A percentile compares a stretch with the other conserved stretches of the same genome.
phyloP scores from a whole-genome alignment of 2,113 vertebrate genomes.

The Cyanoramphus novaezelandiae region DNA sequence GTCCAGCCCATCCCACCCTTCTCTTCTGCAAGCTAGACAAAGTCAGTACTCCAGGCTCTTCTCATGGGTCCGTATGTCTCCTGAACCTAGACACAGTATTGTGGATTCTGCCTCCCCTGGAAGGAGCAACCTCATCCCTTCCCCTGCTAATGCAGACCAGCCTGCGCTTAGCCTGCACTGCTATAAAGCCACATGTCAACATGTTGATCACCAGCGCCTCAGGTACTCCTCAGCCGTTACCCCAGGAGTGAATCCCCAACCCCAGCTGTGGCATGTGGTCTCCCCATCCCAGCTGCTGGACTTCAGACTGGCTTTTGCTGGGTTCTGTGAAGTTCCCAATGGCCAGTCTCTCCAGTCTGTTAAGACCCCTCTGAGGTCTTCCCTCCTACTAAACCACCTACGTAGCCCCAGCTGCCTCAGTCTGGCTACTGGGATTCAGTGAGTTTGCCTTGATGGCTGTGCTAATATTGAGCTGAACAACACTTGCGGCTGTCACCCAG shows the following conservation, averaged over 20 bases:
- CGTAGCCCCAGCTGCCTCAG: not conserved
- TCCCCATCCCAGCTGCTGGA: not conserved
- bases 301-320: not conserved
- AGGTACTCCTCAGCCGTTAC: not conserved
- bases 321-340: not conserved
- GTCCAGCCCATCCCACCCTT: not conserved
- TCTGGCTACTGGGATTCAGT: not conserved
- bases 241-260: not conserved
- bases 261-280: not conserved
- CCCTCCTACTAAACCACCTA: not conserved
- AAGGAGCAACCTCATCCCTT: not conserved
- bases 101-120: not conserved
- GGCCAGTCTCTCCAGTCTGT: not conserved
- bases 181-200: not conserved
- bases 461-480: not conserved
- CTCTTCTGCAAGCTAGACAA: not conserved
- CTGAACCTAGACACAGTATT: fast-evolving
- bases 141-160: not conserved
- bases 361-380: not conserved
- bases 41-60: not conserved
- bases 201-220: not conserved
- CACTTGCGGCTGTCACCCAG: too few relatives aligned
- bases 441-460: not conserved
- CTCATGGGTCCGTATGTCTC: not conserved
- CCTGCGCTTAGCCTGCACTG: not conserved